Percentiles rank a stretch among this genome's conserved stretches.
Conservation (phyloP, 2,888 invertebrate species). For the Eupithecia dodoneata region DNA sequence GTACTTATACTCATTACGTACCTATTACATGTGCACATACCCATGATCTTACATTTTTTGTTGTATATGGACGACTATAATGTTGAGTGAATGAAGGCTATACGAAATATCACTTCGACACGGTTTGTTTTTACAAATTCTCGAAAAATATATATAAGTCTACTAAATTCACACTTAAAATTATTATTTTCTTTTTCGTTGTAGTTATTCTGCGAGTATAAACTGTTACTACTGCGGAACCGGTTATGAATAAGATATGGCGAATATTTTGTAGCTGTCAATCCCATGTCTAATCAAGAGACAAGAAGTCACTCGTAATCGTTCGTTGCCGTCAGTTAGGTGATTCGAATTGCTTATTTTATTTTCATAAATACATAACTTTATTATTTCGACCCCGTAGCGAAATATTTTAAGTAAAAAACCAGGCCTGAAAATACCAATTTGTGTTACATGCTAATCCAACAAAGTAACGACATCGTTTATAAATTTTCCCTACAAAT, state of each 20-base stretch:
- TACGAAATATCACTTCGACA: too few relatives aligned
- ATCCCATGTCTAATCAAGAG: constrained; percentile 40
- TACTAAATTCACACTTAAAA: neutral
- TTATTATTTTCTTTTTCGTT: neutral
- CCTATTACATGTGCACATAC: too few relatives aligned
- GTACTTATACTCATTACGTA: too few relatives aligned
- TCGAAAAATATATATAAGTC: too few relatives aligned
- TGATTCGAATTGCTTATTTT: constrained; percentile 21
- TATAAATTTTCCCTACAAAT: constrained; percentile 33
- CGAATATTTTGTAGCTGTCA: constrained; percentile 42
- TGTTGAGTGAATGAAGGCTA: too few relatives aligned
- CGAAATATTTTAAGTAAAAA: neutral
- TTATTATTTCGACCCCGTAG: neutral
- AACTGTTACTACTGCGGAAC: constrained; percentile 22
- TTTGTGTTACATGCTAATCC: constrained; percentile 53
- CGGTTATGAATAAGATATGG: constrained; percentile 49
- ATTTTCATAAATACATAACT: neutral
- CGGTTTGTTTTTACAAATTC: too few relatives aligned
- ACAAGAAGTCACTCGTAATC: constrained; percentile 7
- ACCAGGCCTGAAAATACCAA: constrained; percentile 17
- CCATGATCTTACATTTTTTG: too few relatives aligned
- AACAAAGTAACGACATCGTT: constrained; percentile 47
- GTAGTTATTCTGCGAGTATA: neutral
- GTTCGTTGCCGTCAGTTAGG: constrained; percentile 19
- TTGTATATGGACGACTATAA: too few relatives aligned